These are phyloP conservation scores for Thaleichthys pacificus DNA, from an alignment of 2,797 vertebrate species.

Conservation along the genomic window DNA sequence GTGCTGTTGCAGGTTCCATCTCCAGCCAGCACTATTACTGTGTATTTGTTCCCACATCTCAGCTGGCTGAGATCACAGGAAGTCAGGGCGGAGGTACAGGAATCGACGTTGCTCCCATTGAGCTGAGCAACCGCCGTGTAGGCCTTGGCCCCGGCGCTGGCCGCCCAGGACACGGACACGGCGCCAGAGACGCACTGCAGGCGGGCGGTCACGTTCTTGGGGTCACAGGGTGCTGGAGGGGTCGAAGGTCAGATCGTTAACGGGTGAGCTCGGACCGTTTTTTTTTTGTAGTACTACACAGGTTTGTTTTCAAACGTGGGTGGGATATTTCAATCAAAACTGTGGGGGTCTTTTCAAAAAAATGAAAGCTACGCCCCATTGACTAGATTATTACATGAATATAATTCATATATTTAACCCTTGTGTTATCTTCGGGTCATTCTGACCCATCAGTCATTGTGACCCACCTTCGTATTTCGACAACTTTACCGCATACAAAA, in stretches of 20 bases:
- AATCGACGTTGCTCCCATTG: constrained; percentile 25
- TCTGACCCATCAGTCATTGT: too few species aligned
- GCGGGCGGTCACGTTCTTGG: constrained; percentile 49
- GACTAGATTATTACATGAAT: too few species aligned
- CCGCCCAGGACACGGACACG: constrained; percentile 64
- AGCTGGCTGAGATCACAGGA: constrained; percentile 64
- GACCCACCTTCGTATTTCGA: too few species aligned
- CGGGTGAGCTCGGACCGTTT: too few species aligned
- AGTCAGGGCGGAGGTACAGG: constrained; percentile 52
- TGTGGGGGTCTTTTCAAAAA: too few species aligned
- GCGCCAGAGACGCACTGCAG: constrained; percentile 58
- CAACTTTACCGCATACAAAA: too few species aligned
- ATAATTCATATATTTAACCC: too few species aligned
- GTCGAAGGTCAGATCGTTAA: background rate
- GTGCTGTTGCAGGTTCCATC: constrained; percentile 73
- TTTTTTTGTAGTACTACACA: too few species aligned
- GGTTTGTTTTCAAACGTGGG: background rate
- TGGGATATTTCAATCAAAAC: too few species aligned
- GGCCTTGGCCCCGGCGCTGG: constrained; percentile 52
- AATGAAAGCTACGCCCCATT: too few species aligned
- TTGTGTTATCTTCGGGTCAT: too few species aligned
- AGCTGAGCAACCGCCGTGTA: constrained; percentile 67
- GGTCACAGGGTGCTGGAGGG: constrained; percentile 70
- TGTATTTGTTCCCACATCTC: constrained; percentile 68
- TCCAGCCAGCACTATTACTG: constrained; percentile 66